Base-by-base conservation (phyloP, 2,888 invertebrate genomes). In the Sepioteuthis lessoniana region DNA sequence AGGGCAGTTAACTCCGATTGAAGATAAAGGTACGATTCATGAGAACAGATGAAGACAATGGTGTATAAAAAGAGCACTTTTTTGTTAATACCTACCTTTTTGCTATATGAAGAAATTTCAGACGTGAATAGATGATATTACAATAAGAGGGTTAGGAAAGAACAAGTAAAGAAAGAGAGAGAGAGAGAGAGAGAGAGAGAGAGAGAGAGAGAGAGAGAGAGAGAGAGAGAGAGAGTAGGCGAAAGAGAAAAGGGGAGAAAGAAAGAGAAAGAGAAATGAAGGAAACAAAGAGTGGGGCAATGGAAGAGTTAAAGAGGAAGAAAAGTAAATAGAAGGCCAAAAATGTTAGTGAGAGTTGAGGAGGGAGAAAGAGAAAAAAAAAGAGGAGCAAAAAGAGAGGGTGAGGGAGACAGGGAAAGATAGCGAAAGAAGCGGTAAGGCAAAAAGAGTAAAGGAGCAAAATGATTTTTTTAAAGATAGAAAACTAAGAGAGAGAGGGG, bases 321-420 rank as follows among this genome's bases (percentile, higher is more conserved):
- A 35, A 8, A 19, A 31, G 42, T 25, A 42, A 31, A 60, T 5
- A 28, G 31, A 25, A 16, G 16, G 25, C n/a, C n/a, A n/a, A 25
- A 16, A 25, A 16, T 25, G 28, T 35, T 93, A 42, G n/a, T 90
- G 91, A 90, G 28, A 38, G 47, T 8, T 46, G 37, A 47, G 93
- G n/a, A 35, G 25, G 35, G 90, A n/a, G 35, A 47, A 60, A 42
- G 25, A 42, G 28, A 91, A 47, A 35, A 90, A 21, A 5, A 8
- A 94, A 42, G 91, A 60, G 94, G n/a, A n/a, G n/a, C n/a, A n/a
- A n/a, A 35, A 28, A 28, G 35, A 50, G 35, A 55, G 55, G n/a
- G n/a, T n/a, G n/a, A n/a, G n/a, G n/a, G n/a, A n/a, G n/a, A n/a
- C n/a, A n/a, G n/a, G n/a, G n/a, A n/a, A 35, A 42, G 47, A 38